Conservation (phyloP, 1,140 invertebrate species). For the Sminthurinus signatus region DNA sequence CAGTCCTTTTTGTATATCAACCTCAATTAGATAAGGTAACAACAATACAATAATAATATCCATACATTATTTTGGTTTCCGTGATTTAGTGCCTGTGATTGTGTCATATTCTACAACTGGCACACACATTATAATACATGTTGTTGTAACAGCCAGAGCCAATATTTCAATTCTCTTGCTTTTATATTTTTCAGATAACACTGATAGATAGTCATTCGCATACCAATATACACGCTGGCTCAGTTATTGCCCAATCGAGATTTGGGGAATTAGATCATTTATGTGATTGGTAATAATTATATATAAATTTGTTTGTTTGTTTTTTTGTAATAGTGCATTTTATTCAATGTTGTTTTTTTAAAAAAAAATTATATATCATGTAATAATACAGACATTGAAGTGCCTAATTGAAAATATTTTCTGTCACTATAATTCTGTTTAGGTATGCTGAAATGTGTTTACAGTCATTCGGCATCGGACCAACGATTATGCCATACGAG, state of each 20-base stretch:
- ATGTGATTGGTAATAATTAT: constrained; percentile 40
- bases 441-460: constrained; percentile 6
- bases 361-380: too few relatives aligned
- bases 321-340: neutral
- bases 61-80: too few relatives aligned
- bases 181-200: constrained; percentile 26
- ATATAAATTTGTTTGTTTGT: constrained; percentile 28
- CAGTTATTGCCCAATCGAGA: constrained; percentile 36
- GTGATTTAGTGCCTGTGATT: too few relatives aligned
- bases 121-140: too few relatives aligned
- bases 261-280: constrained; percentile 31
- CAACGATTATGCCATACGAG: constrained; percentile 2
- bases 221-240: constrained; percentile 24
- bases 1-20: constrained; percentile 41
- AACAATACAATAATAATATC: too few relatives aligned
- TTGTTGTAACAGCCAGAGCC: neutral
- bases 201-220: constrained; percentile 42
- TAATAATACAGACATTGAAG: too few relatives aligned
- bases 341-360: neutral
- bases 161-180: too few relatives aligned
- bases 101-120: neutral
- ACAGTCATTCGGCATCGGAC: constrained; percentile 5
- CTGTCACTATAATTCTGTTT: neutral
- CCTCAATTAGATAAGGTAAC: constrained; percentile 29
- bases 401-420: neutral